Conservation (phyloP, 2,113 vertebrate species). For the Cygnus atratus region DNA sequence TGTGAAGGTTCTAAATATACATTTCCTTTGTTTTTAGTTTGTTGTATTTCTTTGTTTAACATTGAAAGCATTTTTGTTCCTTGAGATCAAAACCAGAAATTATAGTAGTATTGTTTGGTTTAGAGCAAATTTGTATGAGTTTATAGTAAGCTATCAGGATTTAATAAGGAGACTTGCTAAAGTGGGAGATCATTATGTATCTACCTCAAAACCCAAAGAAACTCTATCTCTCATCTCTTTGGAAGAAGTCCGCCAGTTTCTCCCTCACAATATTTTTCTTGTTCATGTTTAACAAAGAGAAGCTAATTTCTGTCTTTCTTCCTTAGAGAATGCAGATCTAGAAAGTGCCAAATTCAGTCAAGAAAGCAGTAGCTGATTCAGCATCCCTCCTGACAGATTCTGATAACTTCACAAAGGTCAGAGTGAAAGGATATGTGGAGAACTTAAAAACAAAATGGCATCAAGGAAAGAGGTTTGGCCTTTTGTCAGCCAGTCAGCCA, state of each 20-base stretch:
- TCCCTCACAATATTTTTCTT: background rate
- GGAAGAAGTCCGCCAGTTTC: background rate
- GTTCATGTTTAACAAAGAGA: conserved; percentile 19
- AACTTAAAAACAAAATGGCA: background rate
- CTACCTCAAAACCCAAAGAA: conserved; percentile 2
- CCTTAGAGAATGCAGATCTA: background rate
- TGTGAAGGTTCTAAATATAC: background rate
- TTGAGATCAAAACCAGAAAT: conserved; percentile 8
- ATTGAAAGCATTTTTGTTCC: background rate
- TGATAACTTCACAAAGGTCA: background rate
- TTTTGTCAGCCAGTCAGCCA: background rate
- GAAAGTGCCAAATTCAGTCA: conserved; percentile 38
- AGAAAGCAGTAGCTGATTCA: background rate
- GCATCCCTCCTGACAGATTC: background rate
- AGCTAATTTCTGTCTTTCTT: conserved; percentile 42
- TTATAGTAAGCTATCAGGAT: background rate
- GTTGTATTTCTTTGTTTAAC: background rate
- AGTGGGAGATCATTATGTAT: background rate
- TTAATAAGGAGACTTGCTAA: background rate
- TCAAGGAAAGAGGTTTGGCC: background rate
- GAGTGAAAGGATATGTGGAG: background rate
- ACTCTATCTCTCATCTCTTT: background rate
- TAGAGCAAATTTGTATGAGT: background rate
- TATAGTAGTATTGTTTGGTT: background rate
- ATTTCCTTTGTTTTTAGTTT: background rate